These are phyloP conservation scores for Macrosoma leucophasiata DNA, from an alignment of 2,888 invertebrate species.

Conservation along the genomic window DNA sequence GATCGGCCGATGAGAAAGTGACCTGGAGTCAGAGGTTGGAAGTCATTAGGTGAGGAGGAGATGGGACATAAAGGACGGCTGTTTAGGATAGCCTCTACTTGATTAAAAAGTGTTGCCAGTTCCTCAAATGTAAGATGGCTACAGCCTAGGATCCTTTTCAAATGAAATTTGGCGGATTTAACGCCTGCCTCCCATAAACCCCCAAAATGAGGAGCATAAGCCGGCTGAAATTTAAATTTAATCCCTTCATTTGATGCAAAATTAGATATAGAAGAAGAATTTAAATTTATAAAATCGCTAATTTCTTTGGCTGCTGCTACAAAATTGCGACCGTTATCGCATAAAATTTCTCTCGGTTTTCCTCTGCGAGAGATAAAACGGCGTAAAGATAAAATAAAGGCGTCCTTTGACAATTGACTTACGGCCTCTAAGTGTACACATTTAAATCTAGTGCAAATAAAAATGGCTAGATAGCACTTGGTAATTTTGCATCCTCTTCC, in stretches of 20 bases:
- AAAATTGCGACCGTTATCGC: slow-evolving; percentile 23
- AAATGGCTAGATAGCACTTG: slow-evolving; percentile 5
- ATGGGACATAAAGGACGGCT: slow-evolving; percentile 16
- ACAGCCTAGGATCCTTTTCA: slow-evolving; percentile 24
- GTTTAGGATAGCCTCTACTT: slow-evolving; percentile 22
- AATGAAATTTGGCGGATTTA: slow-evolving; percentile 15
- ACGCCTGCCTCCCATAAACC: slow-evolving; percentile 6
- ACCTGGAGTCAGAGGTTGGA: slow-evolving; percentile 15
- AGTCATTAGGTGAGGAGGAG: slow-evolving; percentile 32
- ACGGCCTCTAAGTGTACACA: slow-evolving; percentile 23
- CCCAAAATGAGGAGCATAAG: slow-evolving; percentile 10
- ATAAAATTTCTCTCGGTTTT: slow-evolving; percentile 8
- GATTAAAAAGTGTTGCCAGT: slow-evolving; percentile 16
- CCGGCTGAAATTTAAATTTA: slow-evolving; percentile 8
- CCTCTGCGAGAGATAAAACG: slow-evolving; percentile 20
- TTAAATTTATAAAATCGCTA: slow-evolving; percentile 17
- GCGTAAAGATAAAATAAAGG: slow-evolving; percentile 16
- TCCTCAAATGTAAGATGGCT: slow-evolving; percentile 10
- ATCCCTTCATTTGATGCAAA: slow-evolving; percentile 11
- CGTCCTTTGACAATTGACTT: slow-evolving; percentile 8
- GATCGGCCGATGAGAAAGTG: slow-evolving; percentile 19
- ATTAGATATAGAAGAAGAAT: slow-evolving; percentile 21
- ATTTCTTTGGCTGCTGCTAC: slow-evolving; percentile 11
- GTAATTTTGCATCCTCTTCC: slow-evolving; percentile 21
- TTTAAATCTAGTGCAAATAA: slow-evolving; percentile 27